These are phyloP conservation scores for Ranitomeya imitator DNA, from an alignment of 2,113 vertebrate genomes.

Conservation along the genomic window DNA sequence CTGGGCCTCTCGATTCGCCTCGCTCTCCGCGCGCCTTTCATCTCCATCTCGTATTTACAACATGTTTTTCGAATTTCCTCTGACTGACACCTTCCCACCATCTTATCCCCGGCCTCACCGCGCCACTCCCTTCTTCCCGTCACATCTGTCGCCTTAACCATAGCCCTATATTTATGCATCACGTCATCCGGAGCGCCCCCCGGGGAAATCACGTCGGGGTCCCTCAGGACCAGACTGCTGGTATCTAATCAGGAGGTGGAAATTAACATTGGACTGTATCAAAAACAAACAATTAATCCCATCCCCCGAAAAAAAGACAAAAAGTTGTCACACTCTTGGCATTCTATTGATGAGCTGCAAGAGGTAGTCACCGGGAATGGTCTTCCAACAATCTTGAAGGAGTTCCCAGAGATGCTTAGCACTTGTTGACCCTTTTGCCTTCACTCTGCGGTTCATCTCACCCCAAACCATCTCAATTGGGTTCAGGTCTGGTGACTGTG, in stretches of 20 bases:
- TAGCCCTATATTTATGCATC: background rate
- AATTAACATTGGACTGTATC: background rate
- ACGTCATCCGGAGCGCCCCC: background rate
- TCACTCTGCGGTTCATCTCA: no score
- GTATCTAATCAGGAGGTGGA: background rate
- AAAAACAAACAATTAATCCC: background rate
- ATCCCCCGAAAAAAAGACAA: no score
- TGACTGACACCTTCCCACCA: constrained; percentile 16
- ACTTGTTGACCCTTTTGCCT: no score
- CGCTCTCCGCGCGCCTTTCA: background rate
- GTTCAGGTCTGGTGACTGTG: no score
- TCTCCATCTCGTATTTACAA: background rate
- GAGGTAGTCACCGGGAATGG: no score
- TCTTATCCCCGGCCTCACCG: background rate
- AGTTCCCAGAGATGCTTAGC: no score
- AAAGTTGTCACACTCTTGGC: no score
- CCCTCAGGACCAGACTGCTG: background rate
- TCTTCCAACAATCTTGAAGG: no score
- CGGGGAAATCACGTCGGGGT: constrained; percentile 28
- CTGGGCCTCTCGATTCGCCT: constrained; percentile 1
- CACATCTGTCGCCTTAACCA: background rate
- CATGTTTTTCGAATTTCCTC: constrained; percentile 29
- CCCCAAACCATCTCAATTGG: no score
- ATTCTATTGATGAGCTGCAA: no score
- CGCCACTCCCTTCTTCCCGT: background rate